These are phyloP conservation scores for Chanos chanos DNA, from an alignment of 2,797 vertebrate species.

Conservation along the genomic window DNA sequence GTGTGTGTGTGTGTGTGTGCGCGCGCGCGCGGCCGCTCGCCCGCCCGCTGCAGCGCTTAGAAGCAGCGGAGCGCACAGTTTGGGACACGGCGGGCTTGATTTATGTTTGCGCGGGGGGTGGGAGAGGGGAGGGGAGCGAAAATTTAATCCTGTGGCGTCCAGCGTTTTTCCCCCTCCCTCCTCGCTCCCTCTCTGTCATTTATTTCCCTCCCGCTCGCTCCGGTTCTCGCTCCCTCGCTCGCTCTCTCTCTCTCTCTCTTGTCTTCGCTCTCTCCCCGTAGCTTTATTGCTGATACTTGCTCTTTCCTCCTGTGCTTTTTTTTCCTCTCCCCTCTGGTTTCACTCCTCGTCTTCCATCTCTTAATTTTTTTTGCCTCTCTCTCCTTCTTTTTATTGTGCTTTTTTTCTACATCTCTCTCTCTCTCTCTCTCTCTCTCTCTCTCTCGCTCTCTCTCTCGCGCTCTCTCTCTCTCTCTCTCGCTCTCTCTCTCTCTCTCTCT, in stretches of 20 bases:
- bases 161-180: slow-evolving; percentile 34
- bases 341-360: background rate
- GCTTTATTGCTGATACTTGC: background rate
- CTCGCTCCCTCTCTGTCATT: background rate
- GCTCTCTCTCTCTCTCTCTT: too few species aligned
- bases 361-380: background rate
- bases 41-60: slow-evolving; percentile 48
- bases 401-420: slow-evolving; percentile 8
- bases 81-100: slow-evolving; percentile 38
- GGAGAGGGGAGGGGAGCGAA: slow-evolving; percentile 48
- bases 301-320: slow-evolving; percentile 49
- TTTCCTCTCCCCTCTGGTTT: slow-evolving; percentile 49
- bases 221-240: slow-evolving; percentile 32
- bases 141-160: slow-evolving; percentile 61
- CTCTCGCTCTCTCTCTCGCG: too few species aligned
- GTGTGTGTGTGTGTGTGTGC: background rate
- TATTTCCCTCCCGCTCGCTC: background rate
- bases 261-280: slow-evolving; percentile 31
- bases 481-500: background rate
- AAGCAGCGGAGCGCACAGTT: slow-evolving; percentile 25
- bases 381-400: too few species aligned
- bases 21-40: slow-evolving; percentile 36
- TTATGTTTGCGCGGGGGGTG: slow-evolving; percentile 24
- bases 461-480: background rate
- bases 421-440: slow-evolving; percentile 1